Evolutionary conservation across 30 jellyfish, hydroid and myxozoan species (phyloP), one percentile per base, ranked within the genome.

Genomic region (Cassiopea xamachana): DNA sequence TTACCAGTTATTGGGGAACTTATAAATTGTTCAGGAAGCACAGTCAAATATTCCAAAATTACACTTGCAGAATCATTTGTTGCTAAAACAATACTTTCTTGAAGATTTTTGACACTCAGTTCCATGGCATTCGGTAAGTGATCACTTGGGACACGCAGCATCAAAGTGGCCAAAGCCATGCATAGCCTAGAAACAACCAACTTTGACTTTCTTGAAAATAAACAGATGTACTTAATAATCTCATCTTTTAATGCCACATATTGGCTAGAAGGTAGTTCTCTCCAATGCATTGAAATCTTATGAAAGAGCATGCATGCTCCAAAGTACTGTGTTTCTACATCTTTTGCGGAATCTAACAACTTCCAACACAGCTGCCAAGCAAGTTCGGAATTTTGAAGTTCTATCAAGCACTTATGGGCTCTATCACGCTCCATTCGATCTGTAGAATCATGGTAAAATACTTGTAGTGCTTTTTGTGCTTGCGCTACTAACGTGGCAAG

Each of bases 361-460:
- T 88, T 73, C 97, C 97, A 94, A 50, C 95, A 86, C 39, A 94
- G 51, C 68, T 90, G 96, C 98, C 98, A 94, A 19, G 91, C 97
- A 46, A 78, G 73, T 47, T 91, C 68, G 10, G 94, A 78, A 39
- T 86, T 86, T 81, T 94, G 98, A 67, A 94, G 27, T 39, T 94
- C 90, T 39, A 94, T 48, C 87, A 94, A 90, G 91, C 97, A 94
- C 51, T 81, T 83, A 83, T 94, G 98, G 1, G 98, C 97, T 10
- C 86, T 71, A 14, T 84, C 74, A 5, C 97, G 90, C 69, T 88
- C 94, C 4, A 72, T 81, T 60, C 83, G 80, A 80, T 45, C 81
- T 12, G 39, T 70, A 46, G 85, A 77, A 44, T 83, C 74, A 48
- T 78, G 94, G 71, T 93, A 93, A 89, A 93, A 93, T 43, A 92